Evolutionary conservation across 1,140 invertebrate genomes (phyloP).

Genomic region (Pararge aegeria): DNA sequence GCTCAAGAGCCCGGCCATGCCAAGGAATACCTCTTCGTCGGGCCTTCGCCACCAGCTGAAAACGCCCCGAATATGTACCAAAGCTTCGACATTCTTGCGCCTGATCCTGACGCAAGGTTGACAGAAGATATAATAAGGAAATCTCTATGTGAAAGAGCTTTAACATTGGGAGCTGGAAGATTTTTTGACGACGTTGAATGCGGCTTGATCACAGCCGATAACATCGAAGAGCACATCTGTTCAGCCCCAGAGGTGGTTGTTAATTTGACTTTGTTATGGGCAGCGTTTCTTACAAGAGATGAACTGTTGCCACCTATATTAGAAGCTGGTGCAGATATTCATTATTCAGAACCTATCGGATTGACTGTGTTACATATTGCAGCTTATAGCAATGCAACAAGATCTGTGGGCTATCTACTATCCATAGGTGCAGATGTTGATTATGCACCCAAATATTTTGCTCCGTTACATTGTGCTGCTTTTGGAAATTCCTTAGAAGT

Average conservation of each 20-base stretch:
- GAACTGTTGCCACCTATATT: constrained; percentile 77
- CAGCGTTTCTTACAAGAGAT: constrained; percentile 73
- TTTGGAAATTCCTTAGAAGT: constrained; percentile 78
- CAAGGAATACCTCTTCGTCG: constrained; percentile 82
- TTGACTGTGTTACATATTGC: constrained; percentile 81
- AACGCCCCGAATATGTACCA: constrained; percentile 83
- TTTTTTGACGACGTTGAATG: constrained; percentile 83
- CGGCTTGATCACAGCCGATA: constrained; percentile 75
- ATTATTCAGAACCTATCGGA: constrained; percentile 77
- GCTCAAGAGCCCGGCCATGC: constrained; percentile 55
- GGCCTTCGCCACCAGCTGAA: constrained; percentile 82
- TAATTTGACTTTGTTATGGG: constrained; percentile 67
- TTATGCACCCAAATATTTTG: constrained; percentile 76
- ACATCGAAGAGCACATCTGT: constrained; percentile 67
- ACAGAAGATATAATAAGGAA: constrained; percentile 82
- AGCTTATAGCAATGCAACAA: constrained; percentile 80
- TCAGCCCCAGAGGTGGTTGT: constrained; percentile 71
- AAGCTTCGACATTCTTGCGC: constrained; percentile 81
- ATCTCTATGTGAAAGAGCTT: constrained; percentile 82
- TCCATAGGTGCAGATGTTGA: constrained; percentile 79
- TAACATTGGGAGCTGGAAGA: constrained; percentile 80
- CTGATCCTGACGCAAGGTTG: constrained; percentile 82
- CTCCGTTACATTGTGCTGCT: constrained; percentile 81
- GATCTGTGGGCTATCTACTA: constrained; percentile 79
- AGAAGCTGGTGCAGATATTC: constrained; percentile 76